Base-by-base conservation (phyloP, 2,888 invertebrate species). In the Dicranocentrus wangi region DNA sequence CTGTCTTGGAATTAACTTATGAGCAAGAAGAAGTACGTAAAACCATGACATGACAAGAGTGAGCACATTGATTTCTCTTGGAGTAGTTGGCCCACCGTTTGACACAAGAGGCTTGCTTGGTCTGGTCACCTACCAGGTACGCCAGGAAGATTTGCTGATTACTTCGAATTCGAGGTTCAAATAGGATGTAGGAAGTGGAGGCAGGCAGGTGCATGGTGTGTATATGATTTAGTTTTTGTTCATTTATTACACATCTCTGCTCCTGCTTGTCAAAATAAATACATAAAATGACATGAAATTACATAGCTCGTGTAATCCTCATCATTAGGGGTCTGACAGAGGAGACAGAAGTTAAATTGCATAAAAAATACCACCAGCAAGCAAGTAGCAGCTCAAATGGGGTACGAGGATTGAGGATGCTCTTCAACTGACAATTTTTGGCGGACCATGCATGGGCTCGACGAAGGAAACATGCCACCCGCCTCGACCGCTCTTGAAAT, bases 231-330 rank as follows among this genome's bases (percentile, higher is more conserved):
- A n/a, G n/a, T n/a, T n/a, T 53, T 39, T 25, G 70, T 32, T 70
- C 47, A 47, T 47, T 47, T 47, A 47, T n/a, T 55, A 27, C 61
- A 61, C n/a, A n/a, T n/a, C n/a, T 61, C 19, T 61, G 61, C 5
- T 3, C 3, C 32, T 61, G 28, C 28, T 39, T 63, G 72, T 72
- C 72, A 63, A 63, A 42, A 55, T 28, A 47, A 63, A 23, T 72
- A 63, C 53, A 61, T 61, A 53, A 72, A 72, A 61, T 71, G 71
- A 71, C 60, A 61, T 72, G 51, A 72, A 72, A 72, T 72, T 72
- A 72, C 61, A 71, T 72, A 51, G 60, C 13, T 10, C n/a, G 25
- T 7, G 39, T 23, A 53, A 27, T 28, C 53, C 43, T 51, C 47
- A 72, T 72, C 39, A 51, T 63, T 51, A 51, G 1, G 7, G 28